A percentile compares a stretch with the other conserved stretches of the same genome.
Evolutionary conservation across 2,113 vertebrate genomes (phyloP).

Genomic region (Sceloporus undulatus): DNA sequence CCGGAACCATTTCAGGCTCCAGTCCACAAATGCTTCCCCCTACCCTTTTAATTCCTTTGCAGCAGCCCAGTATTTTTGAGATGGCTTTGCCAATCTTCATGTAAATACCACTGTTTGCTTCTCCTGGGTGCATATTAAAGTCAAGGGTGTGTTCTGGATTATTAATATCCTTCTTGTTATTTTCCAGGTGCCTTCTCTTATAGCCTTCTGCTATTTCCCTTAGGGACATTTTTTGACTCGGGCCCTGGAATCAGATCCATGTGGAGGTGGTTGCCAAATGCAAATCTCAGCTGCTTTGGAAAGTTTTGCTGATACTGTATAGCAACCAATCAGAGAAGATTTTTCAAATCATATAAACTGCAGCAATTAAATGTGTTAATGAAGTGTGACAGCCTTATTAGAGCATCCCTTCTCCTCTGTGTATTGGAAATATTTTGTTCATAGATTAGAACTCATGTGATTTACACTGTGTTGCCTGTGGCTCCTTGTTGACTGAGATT

Average conservation of each 20-base stretch:
- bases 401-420: neutral
- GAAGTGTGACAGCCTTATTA: conserved; percentile 46
- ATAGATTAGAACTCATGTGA: neutral
- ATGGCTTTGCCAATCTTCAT: conserved; percentile 43
- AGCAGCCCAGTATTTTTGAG: conserved; percentile 10
- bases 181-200: conserved; percentile 45
- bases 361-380: conserved; percentile 45
- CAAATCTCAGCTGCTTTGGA: conserved; percentile 58
- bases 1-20: neutral
- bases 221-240: conserved; percentile 40
- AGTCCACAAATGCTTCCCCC: neutral
- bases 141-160: conserved; percentile 39
- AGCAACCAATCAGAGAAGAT: conserved; percentile 44
- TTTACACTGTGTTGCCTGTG: neutral
- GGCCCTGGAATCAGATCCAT: conserved; percentile 45
- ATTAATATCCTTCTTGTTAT: conserved; percentile 26
- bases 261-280: conserved; percentile 55
- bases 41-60: neutral
- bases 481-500: neutral
- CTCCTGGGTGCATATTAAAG: conserved; percentile 34
- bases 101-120: conserved; percentile 29
- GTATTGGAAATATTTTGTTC: conserved; percentile 26
- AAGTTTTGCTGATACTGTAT: conserved; percentile 40
- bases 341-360: conserved; percentile 41
- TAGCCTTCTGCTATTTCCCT: conserved; percentile 40